Evolutionary conservation across 2,113 vertebrate species (phyloP).

Genomic region (Mesembrinibis cayennensis): DNA sequence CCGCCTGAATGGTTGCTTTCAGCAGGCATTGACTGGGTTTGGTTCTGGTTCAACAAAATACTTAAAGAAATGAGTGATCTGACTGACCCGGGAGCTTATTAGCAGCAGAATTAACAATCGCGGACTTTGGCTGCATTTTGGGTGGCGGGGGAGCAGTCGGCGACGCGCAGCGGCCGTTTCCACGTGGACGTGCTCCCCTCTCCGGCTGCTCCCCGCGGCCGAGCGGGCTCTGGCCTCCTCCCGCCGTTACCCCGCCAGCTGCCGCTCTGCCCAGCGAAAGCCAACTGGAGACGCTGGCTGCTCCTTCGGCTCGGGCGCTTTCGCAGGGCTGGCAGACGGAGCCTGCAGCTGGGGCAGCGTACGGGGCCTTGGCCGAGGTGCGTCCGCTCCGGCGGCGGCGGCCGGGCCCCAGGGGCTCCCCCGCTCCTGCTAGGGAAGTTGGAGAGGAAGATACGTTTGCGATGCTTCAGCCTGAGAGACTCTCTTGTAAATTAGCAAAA

Average conservation of each 20-base stretch:
- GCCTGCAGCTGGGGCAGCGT: not conserved
- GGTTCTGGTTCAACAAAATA: not conserved
- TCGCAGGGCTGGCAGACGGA: not conserved
- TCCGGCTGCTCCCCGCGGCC: rapidly evolving
- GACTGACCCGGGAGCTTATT: not conserved
- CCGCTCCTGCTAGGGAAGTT: not conserved
- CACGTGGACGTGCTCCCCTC: not conserved
- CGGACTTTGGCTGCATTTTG: rapidly evolving
- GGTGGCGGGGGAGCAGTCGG: not conserved
- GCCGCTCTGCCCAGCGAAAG: not conserved
- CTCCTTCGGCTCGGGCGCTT: not conserved
- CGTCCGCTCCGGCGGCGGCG: rapidly evolving
- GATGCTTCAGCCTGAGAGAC: not conserved
- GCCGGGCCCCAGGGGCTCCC: not conserved
- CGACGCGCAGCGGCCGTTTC: rapidly evolving
- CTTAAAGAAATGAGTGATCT: not conserved
- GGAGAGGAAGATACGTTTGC: not conserved
- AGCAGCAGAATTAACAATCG: not conserved
- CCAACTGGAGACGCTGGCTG: not conserved
- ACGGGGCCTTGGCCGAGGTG: rapidly evolving
- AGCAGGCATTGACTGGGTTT: not conserved
- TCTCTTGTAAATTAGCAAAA: not conserved
- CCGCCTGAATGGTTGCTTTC: not conserved
- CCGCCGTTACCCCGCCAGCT: not conserved
- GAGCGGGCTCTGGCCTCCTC: not conserved